These are phyloP conservation scores for Thecocarcelia acutangulata DNA, from an alignment of 2,888 invertebrate genomes.

Conservation along the genomic window DNA sequence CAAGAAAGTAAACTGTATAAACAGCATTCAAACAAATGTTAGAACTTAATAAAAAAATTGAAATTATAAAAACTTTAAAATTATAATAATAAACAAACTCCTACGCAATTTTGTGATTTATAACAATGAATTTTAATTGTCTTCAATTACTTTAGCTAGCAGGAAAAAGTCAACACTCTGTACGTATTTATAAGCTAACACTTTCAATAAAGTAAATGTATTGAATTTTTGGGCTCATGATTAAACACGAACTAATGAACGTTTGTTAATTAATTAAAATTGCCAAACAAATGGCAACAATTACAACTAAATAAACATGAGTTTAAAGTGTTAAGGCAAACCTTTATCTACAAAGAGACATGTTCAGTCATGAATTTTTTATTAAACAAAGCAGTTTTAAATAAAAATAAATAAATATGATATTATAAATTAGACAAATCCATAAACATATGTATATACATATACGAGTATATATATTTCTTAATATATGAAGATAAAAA, in stretches of 20 bases:
- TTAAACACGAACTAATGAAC: conserved; percentile 44
- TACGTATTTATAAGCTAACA: neutral
- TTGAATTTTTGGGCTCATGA: conserved; percentile 46
- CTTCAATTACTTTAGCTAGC: conserved; percentile 41
- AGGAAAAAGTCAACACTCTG: neutral
- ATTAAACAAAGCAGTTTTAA: too few species aligned
- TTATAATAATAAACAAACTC: conserved; percentile 59
- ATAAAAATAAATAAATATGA: neutral
- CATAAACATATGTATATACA: neutral
- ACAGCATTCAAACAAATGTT: neutral
- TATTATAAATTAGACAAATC: too few species aligned
- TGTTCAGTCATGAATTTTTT: neutral
- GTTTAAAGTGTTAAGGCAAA: conserved; percentile 31
- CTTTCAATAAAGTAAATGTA: conserved; percentile 2
- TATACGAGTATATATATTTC: too few species aligned
- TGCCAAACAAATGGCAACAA: conserved; percentile 27
- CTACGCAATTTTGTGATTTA: conserved; percentile 42
- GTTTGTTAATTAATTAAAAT: conserved; percentile 45
- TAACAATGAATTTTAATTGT: conserved; percentile 64
- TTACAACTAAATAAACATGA: conserved; percentile 29
- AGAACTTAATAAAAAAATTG: conserved; percentile 6
- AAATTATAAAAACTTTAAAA: conserved; percentile 27
- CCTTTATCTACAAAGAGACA: neutral
- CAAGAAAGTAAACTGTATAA: conserved; percentile 28
- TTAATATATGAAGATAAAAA: conserved; percentile 18